Evolutionary conservation across 2,113 vertebrate species (phyloP).

Genomic region (Micronycteris hirsuta): DNA sequence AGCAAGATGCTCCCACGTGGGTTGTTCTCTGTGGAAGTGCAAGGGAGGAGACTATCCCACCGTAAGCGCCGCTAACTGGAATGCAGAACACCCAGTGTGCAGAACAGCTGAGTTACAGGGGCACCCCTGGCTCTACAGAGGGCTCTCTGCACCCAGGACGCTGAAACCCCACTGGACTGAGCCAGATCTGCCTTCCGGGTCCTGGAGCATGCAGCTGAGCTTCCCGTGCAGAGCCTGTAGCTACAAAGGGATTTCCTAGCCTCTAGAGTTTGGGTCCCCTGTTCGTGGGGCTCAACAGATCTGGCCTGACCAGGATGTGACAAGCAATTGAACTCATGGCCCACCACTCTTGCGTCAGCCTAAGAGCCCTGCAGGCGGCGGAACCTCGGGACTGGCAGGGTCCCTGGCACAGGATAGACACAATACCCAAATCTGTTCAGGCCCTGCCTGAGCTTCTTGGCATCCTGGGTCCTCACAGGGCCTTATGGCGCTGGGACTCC

Average conservation of each 20-base stretch:
- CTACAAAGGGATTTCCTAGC: neutral
- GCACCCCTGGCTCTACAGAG: neutral
- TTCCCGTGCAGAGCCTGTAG: neutral
- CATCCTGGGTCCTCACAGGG: neutral
- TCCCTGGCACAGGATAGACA: neutral
- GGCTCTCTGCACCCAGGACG: neutral
- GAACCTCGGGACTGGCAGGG: neutral
- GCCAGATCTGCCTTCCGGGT: neutral
- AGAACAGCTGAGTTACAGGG: neutral
- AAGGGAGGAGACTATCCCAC: neutral
- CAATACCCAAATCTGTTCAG: constrained; percentile 17
- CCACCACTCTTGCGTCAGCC: neutral
- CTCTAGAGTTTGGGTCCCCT: neutral
- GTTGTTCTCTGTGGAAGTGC: neutral
- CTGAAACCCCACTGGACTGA: neutral
- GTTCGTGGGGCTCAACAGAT: neutral
- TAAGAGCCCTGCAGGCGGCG: neutral
- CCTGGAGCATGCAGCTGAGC: neutral
- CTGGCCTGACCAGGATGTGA: neutral
- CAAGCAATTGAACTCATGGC: neutral
- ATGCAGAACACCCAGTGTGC: neutral
- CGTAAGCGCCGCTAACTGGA: neutral
- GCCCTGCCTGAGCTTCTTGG: constrained; percentile 20
- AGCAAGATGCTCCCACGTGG: neutral
- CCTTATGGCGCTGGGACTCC: constrained; percentile 36